These are phyloP conservation scores for Catharus ustulatus DNA, from an alignment of 2,797 vertebrate species.

Conservation along the genomic window DNA sequence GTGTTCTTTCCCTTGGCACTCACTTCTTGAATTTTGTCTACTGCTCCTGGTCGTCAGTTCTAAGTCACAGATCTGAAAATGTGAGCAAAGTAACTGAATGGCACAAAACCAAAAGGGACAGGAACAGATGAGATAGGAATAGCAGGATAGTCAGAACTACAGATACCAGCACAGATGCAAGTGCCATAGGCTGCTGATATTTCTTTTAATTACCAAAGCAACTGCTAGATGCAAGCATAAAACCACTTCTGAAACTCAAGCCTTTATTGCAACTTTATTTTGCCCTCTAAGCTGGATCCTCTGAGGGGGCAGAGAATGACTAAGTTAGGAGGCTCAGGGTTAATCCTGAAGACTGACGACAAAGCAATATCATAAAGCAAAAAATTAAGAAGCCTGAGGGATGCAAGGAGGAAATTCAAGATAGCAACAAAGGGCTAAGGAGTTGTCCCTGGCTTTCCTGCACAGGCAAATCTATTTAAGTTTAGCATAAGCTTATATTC, in stretches of 20 bases:
- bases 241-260: neutral
- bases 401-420: conserved; percentile 48
- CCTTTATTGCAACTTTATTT: neutral
- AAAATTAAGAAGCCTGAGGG: conserved; percentile 35
- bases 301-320: neutral
- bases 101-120: neutral
- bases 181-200: neutral
- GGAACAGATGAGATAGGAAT: neutral
- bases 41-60: neutral
- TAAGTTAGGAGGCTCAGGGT: conserved; percentile 22
- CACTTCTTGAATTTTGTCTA: neutral
- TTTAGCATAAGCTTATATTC: conserved; percentile 57
- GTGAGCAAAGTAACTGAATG: conserved; percentile 2
- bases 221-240: neutral
- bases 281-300: neutral
- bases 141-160: neutral
- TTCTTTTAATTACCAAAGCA: conserved; percentile 14
- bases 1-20: neutral
- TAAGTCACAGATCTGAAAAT: conserved; percentile 5
- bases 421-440: conserved; percentile 44
- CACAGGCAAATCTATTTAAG: conserved; percentile 47
- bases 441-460: neutral
- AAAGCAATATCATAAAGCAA: conserved; percentile 15
- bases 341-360: conserved; percentile 25
- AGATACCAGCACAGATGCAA: neutral